Base-by-base conservation (phyloP, 2,888 invertebrate species). In the Lepidocyrtoides sp. region DNA sequence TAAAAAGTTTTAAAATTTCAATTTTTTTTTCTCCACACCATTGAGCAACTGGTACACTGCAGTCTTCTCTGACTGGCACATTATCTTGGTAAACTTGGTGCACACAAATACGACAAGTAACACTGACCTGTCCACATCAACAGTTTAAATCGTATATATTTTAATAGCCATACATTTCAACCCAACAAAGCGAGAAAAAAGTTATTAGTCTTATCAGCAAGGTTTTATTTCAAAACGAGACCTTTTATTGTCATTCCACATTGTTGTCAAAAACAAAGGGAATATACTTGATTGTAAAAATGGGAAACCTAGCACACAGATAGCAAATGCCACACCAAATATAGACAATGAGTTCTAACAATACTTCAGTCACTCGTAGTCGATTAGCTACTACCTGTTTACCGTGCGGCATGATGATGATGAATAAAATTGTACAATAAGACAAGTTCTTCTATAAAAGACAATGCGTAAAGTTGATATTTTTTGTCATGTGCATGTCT, bases 261-360 rank as follows among this genome's bases (percentile, higher is more conserved):
- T 26, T 20, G 60, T 82, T 63, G 63, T 63, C 82, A 82, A 82
- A 82, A 44, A 63, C 82, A 82, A 63, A 82, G 14, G 60, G 63
- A 60, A 63, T 82, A 26, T 60, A 82, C 60, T 44, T 82, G n/a
- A 82, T 63, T 20, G 44, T 63, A 63, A 44, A 63, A 63, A 82
- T 63, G 14, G 82, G 82, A 44, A 82, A 63, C n/a, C 60, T 63
- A 20, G 82, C 63, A 29, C 82, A 41, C 14, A 63, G 82, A 26
- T 44, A 82, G 32, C 63, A 44, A 3, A 82, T 44, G 82, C 60
- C 63, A 63, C 82, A 82, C 23, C 41, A 60, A 82, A 63, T 14
- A 14, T 44, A 82, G 14, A 82, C 63, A 63, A 82, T 63, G 26
- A 82, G 26, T 4, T 82, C 44, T 12, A 82, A 36, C 26, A 82